These are phyloP conservation scores for Drosophila auraria DNA, from an alignment of 1,140 invertebrate species.

Conservation along the genomic window DNA sequence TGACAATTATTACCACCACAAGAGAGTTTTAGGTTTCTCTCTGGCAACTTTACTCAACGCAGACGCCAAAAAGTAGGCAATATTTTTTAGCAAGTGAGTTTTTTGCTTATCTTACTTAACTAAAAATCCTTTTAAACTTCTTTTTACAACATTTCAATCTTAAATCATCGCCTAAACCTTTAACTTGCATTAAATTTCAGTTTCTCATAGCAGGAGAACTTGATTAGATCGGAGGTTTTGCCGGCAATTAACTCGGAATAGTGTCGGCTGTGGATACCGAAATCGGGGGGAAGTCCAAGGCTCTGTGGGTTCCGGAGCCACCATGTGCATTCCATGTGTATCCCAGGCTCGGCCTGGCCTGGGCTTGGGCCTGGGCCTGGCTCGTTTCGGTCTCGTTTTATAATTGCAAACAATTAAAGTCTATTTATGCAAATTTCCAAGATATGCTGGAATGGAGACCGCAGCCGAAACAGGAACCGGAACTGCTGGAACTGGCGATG, in stretches of 20 bases:
- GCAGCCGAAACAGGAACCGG: conserved; percentile 45
- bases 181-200: not conserved
- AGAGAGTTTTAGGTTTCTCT: not conserved
- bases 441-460: conserved; percentile 58
- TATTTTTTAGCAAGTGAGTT: not conserved
- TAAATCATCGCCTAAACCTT: not conserved
- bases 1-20: too few relatives aligned
- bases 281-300: conserved; percentile 2
- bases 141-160: not conserved
- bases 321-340: conserved; percentile 22
- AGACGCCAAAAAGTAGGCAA: not conserved
- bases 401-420: conserved; percentile 84
- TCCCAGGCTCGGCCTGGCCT: conserved; percentile 12
- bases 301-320: not conserved
- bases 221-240: conserved; percentile 10
- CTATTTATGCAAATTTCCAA: conserved; percentile 83
- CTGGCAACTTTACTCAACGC: not conserved
- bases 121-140: not conserved
- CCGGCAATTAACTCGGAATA: conserved; percentile 14
- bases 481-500: conserved; percentile 32
- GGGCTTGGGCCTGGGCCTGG: not conserved
- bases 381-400: conserved; percentile 58
- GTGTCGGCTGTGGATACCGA: conserved; percentile 6
- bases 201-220: not conserved
- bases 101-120: not conserved